Percentiles rank a stretch among this genome's conserved stretches.
These are phyloP conservation scores for Poecilia latipinna DNA, from an alignment of 2,113 vertebrate genomes.

Conservation along the genomic window DNA sequence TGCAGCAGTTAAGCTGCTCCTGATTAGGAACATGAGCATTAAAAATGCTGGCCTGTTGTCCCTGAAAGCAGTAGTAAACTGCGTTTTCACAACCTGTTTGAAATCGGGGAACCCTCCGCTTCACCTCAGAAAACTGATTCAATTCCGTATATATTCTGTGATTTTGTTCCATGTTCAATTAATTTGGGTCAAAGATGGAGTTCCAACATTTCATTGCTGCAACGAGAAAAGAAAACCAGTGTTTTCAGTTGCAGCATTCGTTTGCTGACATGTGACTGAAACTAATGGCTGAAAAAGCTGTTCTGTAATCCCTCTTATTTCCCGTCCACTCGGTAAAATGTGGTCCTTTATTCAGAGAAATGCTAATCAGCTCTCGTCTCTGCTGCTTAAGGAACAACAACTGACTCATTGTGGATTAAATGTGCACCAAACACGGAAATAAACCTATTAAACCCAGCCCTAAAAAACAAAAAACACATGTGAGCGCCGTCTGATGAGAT, in stretches of 20 bases:
- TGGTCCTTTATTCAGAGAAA: conserved; percentile 39
- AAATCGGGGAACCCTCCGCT: no score
- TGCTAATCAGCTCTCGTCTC: conserved; percentile 44
- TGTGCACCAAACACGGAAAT: conserved; percentile 12
- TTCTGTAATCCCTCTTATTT: conserved; percentile 43
- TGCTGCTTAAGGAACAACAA: conserved; percentile 17
- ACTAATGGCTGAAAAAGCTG: conserved; percentile 18
- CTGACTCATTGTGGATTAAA: conserved; percentile 42
- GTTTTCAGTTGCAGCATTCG: conserved; percentile 3
- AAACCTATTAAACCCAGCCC: conserved; percentile 34
- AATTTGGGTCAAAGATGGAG: not conserved
- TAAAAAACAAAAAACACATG: conserved; percentile 1
- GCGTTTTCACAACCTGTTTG: not conserved
- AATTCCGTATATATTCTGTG: not conserved
- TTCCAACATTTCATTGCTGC: not conserved
- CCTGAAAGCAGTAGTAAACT: not conserved
- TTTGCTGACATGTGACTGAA: conserved; percentile 21
- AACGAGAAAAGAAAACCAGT: conserved; percentile 19
- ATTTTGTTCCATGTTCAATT: not conserved
- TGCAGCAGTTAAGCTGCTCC: not conserved
- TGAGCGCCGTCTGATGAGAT: no score
- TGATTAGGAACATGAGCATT: not conserved
- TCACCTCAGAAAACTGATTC: not conserved
- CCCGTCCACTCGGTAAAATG: not conserved
- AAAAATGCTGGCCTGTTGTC: not conserved